Evolutionary conservation across 2,888 invertebrate genomes (phyloP), one percentile per base, ranked within the genome.

Genomic region (Sesia bembeciformis): DNA sequence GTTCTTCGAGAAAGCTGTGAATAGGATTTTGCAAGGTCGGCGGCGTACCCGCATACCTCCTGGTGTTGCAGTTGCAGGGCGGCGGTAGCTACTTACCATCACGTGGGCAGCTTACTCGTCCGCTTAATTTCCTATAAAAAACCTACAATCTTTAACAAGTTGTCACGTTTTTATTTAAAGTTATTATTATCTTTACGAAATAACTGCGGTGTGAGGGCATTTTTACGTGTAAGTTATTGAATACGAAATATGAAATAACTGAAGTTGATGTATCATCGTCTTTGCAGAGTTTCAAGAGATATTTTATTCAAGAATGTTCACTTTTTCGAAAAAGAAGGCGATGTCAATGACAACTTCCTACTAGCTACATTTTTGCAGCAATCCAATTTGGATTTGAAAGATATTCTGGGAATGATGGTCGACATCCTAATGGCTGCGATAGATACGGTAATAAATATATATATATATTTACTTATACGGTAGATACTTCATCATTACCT

Each of bases 351-450:
- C 41, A 70, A 75, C 51, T 93, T 93, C 3, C 80, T 96, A 6
- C 75, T 97, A 51, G 91, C 92, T 57, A 91, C 91, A 39, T 96
- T 96, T 78, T 75, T 96, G 3, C 82, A 91, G 54, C 93, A 93
- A 58, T 90, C 93, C 0, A 92, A 93, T 63, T 74, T 96, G 4
- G 94, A 95, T 75, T 83, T 92, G 38, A 94, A 93, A 70, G 97
- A 97, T 77, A 90, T 97, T n/a, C 89, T 94, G 51, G 96, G 96
- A 55, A 94, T 96, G 90, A 92, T 94, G 57, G 94, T 95, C 46
- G 97, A 97, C 78, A 92, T 96, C 72, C 78, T 97, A 39, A 90
- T 97, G 72, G 97, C 96, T 53, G 96, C 96, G 56, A 93, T 97
- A 56, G 97, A 97, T 72, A 97, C 97, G 58, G 95, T 95, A 85